phyloP scores from a whole-genome alignment of 2,888 invertebrate genomes.

The Matsumyia berberina region DNA sequence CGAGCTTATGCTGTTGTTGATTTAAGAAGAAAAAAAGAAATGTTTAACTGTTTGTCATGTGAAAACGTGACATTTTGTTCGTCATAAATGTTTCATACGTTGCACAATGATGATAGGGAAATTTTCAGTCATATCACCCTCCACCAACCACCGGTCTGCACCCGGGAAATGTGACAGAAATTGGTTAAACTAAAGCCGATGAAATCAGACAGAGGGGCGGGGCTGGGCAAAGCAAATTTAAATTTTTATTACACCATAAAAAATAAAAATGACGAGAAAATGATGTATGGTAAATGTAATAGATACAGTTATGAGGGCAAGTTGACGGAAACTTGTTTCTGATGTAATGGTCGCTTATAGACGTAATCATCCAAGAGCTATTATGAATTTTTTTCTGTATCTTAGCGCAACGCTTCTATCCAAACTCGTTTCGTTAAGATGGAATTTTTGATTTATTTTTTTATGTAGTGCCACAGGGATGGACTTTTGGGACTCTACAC shows the following conservation, averaged over 20 bases:
- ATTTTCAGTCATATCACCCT: constrained; percentile 1
- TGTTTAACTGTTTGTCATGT: constrained; percentile 21
- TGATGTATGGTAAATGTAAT: neutral
- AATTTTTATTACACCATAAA: constrained; percentile 46
- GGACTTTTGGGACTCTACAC: neutral
- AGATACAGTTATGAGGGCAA: neutral
- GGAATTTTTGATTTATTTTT: neutral
- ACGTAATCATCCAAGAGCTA: neutral
- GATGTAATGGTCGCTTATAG: neutral
- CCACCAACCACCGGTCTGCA: neutral
- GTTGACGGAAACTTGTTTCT: neutral
- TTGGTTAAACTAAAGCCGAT: constrained; percentile 20
- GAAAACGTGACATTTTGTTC: constrained; percentile 60
- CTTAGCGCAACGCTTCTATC: neutral
- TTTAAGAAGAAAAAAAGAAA: constrained; percentile 21
- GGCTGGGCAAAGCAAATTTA: constrained; percentile 31
- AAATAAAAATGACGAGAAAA: constrained; percentile 24
- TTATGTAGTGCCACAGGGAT: neutral
- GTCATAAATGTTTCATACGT: constrained; percentile 47
- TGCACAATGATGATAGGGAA: constrained; percentile 33
- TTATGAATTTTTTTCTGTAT: neutral
- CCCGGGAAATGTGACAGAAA: constrained; percentile 18
- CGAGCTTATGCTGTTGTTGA: constrained; percentile 65
- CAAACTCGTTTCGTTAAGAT: neutral
- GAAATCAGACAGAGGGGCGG: neutral